phyloP scores from a whole-genome alignment of 35 echinoderm and acorn worm genomes.

The Lytechinus pictus region DNA sequence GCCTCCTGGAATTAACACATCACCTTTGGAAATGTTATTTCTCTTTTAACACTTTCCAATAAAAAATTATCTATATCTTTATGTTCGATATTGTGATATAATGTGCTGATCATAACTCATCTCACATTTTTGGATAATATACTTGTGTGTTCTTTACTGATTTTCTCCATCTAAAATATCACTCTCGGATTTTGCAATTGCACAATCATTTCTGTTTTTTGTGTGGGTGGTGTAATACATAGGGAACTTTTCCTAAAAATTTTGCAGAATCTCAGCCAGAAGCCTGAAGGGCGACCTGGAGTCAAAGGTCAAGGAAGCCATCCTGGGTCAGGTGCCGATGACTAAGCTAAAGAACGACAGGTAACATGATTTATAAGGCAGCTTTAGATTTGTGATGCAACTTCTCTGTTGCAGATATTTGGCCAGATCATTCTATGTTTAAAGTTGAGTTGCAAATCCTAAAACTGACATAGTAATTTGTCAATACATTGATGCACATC shows the following conservation, averaged over 20 bases:
- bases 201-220: neutral
- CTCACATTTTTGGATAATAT: neutral
- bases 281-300: conserved; percentile 56
- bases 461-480: too few species aligned
- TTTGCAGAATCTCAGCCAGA: conserved; percentile 46
- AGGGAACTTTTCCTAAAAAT: conserved; percentile 53
- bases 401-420: too few species aligned
- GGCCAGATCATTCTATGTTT: too few species aligned
- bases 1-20: neutral
- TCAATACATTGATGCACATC: too few species aligned
- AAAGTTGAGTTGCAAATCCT: too few species aligned
- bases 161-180: neutral
- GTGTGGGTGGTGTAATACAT: neutral
- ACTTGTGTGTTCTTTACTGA: neutral
- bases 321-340: conserved; percentile 26
- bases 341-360: neutral
- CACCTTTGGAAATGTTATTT: neutral
- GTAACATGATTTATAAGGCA: neutral
- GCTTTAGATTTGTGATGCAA: too few species aligned
- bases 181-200: neutral
- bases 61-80: neutral
- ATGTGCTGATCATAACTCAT: neutral
- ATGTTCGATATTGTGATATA: neutral
- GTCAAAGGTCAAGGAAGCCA: conserved; percentile 66
- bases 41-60: neutral